Percentiles rank a stretch among this genome's conserved stretches.
Conservation (phyloP, 2,113 vertebrate species). For the Galemys pyrenaicus region DNA sequence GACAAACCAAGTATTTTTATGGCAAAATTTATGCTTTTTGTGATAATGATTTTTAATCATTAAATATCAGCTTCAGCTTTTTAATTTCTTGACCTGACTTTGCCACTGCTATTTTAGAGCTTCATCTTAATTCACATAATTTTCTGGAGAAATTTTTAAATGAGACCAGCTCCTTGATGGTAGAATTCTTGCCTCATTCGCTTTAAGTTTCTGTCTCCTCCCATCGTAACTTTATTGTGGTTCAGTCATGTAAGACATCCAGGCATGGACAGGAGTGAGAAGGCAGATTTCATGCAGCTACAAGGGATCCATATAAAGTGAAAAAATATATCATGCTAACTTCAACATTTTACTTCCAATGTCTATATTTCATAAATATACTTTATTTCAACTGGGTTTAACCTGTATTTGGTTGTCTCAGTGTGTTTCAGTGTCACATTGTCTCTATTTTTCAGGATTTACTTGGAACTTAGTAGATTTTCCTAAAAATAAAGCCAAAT, state of each 20-base stretch:
- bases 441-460: neutral
- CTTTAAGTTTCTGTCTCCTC: neutral
- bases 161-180: neutral
- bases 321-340: neutral
- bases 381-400: neutral
- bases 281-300: neutral
- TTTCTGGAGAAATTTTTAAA: neutral
- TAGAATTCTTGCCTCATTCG: neutral
- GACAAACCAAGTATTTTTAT: constrained; percentile 11
- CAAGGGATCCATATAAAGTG: neutral
- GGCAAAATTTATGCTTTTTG: constrained; percentile 48
- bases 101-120: neutral
- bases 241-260: neutral
- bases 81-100: neutral
- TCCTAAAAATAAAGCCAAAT: neutral
- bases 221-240: neutral
- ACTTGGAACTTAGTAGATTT: neutral
- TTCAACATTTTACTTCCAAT: neutral
- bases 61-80: neutral
- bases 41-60: neutral
- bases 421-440: neutral
- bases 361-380: neutral
- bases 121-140: neutral
- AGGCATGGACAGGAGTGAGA: neutral
- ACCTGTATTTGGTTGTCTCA: neutral